Base-by-base conservation (phyloP, 1,140 invertebrate genomes). In the Bombus difficillimus region DNA sequence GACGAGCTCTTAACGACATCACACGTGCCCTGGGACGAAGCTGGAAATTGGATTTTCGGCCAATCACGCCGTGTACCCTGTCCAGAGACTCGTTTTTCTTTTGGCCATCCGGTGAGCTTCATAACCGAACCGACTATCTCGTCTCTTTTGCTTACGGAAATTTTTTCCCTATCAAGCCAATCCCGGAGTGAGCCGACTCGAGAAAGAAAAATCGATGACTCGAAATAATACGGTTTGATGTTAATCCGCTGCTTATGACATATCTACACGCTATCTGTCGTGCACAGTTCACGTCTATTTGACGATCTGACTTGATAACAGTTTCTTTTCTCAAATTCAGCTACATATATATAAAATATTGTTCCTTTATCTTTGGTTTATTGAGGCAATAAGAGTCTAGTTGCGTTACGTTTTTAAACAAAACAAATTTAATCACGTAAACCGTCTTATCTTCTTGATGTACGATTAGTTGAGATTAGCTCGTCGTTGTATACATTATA, bases 31-130 rank as follows among this genome's bases (percentile, higher is more conserved):
- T 15, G 75, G 75, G 75, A 64, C 57, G 75, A n/a, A 41, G 57
- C 37, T 78, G 75, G 57, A 78, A 78, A 78, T 78, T 78, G 75
- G 75, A 64, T 78, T 78, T 66, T 64, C 75, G 75, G 41, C 59
- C 75, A 78, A 78, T 78, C 75, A 64, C 75, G 75, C 28, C 59
- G 57, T 64, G 73, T 34, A 25, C 43, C 57, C 37, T 25, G 75
- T 41, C 59, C 64, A n/a, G 75, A 78, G 75, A 78, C 59, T 78
- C 75, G 75, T 64, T 78, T 66, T 32, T 76, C 75, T n/a, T 64
- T 64, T 64, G 75, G 75, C n/a, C 75, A 37, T 57, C n/a, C 28
- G n/a, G 10, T 1, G 12, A 64, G 6, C 59, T 78, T 73, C 71
- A 22, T 73, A 47, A 32, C 28, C 73, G 43, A 75, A 10, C 47